phyloP scores from a whole-genome alignment of 1,140 invertebrate genomes.

The Hylaeus volcanicus region DNA sequence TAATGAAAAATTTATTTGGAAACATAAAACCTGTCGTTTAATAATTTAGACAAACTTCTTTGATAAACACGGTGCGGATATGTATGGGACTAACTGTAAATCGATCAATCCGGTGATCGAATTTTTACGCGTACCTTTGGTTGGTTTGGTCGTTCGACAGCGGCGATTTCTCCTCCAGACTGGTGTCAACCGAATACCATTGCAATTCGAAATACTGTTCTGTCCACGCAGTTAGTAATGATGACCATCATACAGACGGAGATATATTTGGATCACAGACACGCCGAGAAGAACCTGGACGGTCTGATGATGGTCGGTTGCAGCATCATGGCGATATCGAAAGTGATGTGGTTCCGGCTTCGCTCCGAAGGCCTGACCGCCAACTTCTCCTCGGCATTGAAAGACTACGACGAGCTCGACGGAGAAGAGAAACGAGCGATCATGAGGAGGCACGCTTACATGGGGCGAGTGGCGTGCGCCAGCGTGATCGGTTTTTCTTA shows the following conservation, averaged over 20 bases:
- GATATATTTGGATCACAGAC: slow-evolving; percentile 29
- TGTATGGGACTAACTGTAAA: no score
- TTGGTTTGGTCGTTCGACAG: no score
- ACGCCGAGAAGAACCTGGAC: slow-evolving; percentile 34
- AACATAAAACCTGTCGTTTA: no score
- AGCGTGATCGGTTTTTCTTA: slow-evolving; percentile 19
- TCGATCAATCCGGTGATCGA: no score
- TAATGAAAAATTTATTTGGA: no score
- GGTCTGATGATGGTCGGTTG: slow-evolving; percentile 19
- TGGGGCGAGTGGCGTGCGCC: slow-evolving; percentile 13
- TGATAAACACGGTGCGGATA: no score
- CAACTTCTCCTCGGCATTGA: slow-evolving; percentile 36
- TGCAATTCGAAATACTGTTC: no score
- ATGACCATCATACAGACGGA: slow-evolving; percentile 2
- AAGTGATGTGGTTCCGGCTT: slow-evolving; percentile 22
- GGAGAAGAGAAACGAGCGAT: background rate
- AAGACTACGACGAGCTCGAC: slow-evolving; percentile 33
- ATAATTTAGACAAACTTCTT: no score
- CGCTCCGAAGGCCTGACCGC: background rate
- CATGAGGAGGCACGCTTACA: slow-evolving; percentile 28
- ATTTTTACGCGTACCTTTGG: no score
- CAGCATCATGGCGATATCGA: slow-evolving; percentile 25
- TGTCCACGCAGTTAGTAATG: slow-evolving; percentile 6
- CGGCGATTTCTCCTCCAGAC: no score
- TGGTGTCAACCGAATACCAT: no score